Conservation (phyloP, 2,797 vertebrate species). For the Potorous gilbertii region DNA sequence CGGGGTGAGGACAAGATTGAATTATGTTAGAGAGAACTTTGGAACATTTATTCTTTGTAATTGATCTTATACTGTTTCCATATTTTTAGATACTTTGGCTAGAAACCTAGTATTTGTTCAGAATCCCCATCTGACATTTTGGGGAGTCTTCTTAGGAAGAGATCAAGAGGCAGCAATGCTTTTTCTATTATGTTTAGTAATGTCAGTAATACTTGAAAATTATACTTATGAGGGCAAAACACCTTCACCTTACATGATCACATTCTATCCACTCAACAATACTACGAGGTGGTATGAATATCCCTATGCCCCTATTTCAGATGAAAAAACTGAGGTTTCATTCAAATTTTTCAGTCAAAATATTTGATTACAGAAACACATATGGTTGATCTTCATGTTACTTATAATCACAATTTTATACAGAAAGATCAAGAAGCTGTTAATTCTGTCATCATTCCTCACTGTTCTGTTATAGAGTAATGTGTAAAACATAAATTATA, state of each 20-base stretch:
- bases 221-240: neutral
- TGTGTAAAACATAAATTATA: neutral
- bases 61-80: neutral
- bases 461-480: neutral
- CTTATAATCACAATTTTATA: neutral
- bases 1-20: neutral
- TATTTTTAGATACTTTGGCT: neutral
- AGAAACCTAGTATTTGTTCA: neutral
- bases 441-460: neutral
- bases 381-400: neutral
- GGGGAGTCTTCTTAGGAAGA: neutral
- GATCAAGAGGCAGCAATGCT: neutral
- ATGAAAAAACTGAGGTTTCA: neutral
- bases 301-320: neutral
- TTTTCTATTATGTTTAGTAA: neutral
- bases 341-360: neutral
- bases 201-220: neutral
- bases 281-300: neutral
- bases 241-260: neutral
- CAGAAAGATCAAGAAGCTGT: conserved; percentile 1
- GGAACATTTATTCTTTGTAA: neutral
- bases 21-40: neutral
- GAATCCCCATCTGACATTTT: neutral
- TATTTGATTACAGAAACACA: neutral
- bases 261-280: neutral